Base-by-base conservation (phyloP, 2,888 invertebrate species). In the Melitaea athalia region DNA sequence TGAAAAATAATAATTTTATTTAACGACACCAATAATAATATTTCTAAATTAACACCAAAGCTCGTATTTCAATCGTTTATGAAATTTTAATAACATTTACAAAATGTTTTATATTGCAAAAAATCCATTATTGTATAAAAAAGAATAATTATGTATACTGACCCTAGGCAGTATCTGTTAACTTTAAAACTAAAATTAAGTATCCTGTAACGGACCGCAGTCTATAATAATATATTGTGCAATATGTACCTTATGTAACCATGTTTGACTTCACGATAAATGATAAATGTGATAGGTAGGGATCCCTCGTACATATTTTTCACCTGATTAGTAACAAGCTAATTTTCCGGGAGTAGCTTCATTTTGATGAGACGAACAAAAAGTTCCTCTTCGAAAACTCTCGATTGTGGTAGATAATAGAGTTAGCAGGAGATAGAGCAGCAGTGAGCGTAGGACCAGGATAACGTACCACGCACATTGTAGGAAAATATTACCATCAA, bases 271-370 rank as follows among this genome's bases (percentile, higher is more conserved):
- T 17, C 49, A 50, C 60, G 49, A 49, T 67, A 60, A 42, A 66
- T 24, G 62, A 66, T 63, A 62, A 57, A 52, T 49, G 42, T 59
- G n/a, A n/a, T n/a, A n/a, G n/a, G n/a, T n/a, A n/a, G n/a, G n/a
- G n/a, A n/a, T n/a, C n/a, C n/a, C n/a, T n/a, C n/a, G n/a, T n/a
- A n/a, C n/a, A n/a, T n/a, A n/a, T n/a, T n/a, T n/a, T n/a, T n/a
- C n/a, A n/a, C n/a, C n/a, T n/a, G n/a, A n/a, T n/a, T n/a, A n/a
- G n/a, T n/a, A n/a, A n/a, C n/a, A n/a, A n/a, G n/a, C n/a, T n/a
- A n/a, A n/a, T n/a, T n/a, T n/a, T n/a, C n/a, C n/a, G n/a, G n/a
- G n/a, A n/a, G n/a, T n/a, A n/a, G n/a, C n/a, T n/a, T n/a, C n/a
- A n/a, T n/a, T n/a, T n/a, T n/a, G n/a, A n/a, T n/a, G n/a, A n/a